Conservation (phyloP, 2,888 invertebrate genomes). For the Eupelmus urozonus region DNA sequence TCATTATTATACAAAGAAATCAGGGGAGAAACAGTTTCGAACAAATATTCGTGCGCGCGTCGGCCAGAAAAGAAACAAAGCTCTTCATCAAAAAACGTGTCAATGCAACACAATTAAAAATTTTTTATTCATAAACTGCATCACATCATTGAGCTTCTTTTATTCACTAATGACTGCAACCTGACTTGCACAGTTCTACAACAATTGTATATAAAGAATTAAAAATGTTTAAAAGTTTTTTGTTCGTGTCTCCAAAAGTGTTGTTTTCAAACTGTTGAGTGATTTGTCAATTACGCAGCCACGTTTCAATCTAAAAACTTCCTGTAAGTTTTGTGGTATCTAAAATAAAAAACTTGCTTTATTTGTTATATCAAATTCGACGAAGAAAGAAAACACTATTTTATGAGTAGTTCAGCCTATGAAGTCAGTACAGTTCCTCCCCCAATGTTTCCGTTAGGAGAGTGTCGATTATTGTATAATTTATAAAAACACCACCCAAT, state of each 20-base stretch:
- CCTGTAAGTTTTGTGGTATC: constrained; percentile 51
- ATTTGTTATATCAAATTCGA: constrained; percentile 55
- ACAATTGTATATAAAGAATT: constrained; percentile 56
- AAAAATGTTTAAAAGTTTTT: constrained; percentile 49
- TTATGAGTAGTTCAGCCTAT: constrained; percentile 60
- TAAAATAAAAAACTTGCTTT: constrained; percentile 54
- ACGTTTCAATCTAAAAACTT: constrained; percentile 50
- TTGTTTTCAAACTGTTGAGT: constrained; percentile 44
- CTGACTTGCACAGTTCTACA: constrained; percentile 59
- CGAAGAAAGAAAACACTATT: constrained; percentile 51
- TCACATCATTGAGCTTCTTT: constrained; percentile 59
- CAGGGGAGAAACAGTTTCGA: constrained; percentile 66
- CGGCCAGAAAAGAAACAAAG: constrained; percentile 54
- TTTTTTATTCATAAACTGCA: constrained; percentile 58
- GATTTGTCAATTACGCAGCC: constrained; percentile 53
- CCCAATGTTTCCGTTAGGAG: constrained; percentile 64
- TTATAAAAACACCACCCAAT: constrained; percentile 68
- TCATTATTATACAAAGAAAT: constrained; percentile 61
- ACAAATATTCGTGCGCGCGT: constrained; percentile 34
- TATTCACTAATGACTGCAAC: constrained; percentile 57
- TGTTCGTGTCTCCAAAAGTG: constrained; percentile 48
- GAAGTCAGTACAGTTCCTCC: constrained; percentile 65
- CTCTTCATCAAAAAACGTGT: constrained; percentile 51
- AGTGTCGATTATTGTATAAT: constrained; percentile 64
- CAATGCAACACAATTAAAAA: constrained; percentile 54